A percentile compares a stretch with the other conserved stretches of the same genome.
Evolutionary conservation across 2,888 invertebrate species (phyloP).

Genomic region (Perithous albicinctus): DNA sequence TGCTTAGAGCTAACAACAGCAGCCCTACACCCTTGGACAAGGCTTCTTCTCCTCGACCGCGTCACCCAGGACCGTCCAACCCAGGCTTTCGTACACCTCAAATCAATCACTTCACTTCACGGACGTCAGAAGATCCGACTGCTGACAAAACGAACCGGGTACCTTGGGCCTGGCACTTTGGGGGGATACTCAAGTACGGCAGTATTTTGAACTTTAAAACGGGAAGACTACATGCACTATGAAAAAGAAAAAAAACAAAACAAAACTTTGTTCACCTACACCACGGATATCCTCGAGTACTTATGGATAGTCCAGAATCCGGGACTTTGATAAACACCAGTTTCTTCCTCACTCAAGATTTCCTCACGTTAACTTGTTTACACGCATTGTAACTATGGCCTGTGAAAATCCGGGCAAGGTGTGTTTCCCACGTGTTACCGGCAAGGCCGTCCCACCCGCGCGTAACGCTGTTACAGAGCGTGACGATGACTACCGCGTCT

Average conservation of each 20-base stretch:
- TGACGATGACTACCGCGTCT: slow-evolving; percentile 49
- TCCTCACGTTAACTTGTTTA: slow-evolving; percentile 4
- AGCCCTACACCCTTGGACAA: slow-evolving; percentile 5
- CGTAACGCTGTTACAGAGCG: slow-evolving; percentile 72
- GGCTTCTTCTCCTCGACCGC: neutral
- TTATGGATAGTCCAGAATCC: neutral
- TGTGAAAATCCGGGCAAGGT: slow-evolving; percentile 2
- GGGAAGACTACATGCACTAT: neutral
- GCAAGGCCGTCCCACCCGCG: slow-evolving; percentile 67
- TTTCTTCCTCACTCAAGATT: slow-evolving; percentile 11
- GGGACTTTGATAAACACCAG: slow-evolving; percentile 26
- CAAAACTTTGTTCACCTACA: slow-evolving; percentile 18
- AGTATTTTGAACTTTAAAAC: neutral
- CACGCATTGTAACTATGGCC: neutral
- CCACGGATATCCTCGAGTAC: slow-evolving; percentile 23
- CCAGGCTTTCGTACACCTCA: slow-evolving; percentile 12
- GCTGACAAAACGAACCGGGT: slow-evolving; percentile 8
- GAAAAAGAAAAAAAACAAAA: too few relatives aligned
- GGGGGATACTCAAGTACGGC: neutral
- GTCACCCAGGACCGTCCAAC: slow-evolving; percentile 13
- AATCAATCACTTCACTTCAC: slow-evolving; percentile 55
- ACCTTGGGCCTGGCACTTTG: slow-evolving; percentile 9
- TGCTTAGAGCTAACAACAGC: slow-evolving; percentile 1
- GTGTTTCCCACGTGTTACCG: slow-evolving; percentile 72
- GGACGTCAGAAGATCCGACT: slow-evolving; percentile 32